phyloP scores from a whole-genome alignment of 30 jellyfish, hydroid and myxozoan species.

The Aurelia sp. region DNA sequence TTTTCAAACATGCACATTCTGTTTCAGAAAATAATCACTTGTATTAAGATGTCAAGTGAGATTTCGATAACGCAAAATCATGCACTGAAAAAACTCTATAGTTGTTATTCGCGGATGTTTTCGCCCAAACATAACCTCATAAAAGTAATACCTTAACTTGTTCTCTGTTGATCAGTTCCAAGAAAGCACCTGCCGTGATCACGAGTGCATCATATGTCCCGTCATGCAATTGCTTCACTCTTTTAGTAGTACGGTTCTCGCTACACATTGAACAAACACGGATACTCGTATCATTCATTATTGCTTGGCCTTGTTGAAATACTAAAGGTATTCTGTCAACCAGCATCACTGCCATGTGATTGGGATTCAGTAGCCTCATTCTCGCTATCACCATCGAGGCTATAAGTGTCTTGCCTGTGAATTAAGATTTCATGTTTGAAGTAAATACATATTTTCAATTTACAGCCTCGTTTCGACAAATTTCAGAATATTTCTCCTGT shows the following conservation, averaged over 20 bases:
- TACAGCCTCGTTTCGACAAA: background rate
- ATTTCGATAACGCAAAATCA: too few relatives aligned
- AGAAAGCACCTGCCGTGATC: conserved; percentile 85
- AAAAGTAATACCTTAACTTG: conserved; percentile 20
- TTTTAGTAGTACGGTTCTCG: conserved; percentile 71
- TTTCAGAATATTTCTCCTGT: background rate
- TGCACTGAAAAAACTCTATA: too few relatives aligned
- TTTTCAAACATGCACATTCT: too few relatives aligned
- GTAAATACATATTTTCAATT: background rate
- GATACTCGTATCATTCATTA: conserved; percentile 68
- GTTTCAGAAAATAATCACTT: too few relatives aligned
- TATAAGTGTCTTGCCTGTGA: conserved; percentile 73
- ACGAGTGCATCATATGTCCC: conserved; percentile 83
- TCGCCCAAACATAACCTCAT: background rate
- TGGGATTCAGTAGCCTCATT: conserved; percentile 69
- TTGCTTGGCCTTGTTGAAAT: conserved; percentile 81
- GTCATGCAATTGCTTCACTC: conserved; percentile 61
- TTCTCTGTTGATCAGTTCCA: conserved; percentile 67
- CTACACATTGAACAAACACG: conserved; percentile 81
- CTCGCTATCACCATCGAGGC: conserved; percentile 88
- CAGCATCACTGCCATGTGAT: conserved; percentile 76
- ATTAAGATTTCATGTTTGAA: background rate
- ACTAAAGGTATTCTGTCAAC: conserved; percentile 89
- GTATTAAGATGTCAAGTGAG: too few relatives aligned
- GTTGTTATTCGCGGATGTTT: too few relatives aligned